Percentiles rank a stretch among this genome's conserved stretches.
These are phyloP conservation scores for Druceiella hillmani DNA, from an alignment of 2,888 invertebrate genomes.

Conservation along the genomic window DNA sequence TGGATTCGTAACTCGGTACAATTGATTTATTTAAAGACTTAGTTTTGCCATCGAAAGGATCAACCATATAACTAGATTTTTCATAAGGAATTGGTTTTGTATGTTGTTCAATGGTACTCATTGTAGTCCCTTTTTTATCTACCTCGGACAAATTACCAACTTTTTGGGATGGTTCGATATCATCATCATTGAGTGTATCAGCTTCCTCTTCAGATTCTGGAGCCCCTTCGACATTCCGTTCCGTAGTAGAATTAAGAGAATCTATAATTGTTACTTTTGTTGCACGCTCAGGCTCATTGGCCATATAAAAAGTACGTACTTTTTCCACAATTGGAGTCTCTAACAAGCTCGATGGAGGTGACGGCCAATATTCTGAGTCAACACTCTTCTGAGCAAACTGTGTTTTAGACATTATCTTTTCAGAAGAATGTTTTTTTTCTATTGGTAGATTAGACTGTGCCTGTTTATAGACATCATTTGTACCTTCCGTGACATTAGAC, in stretches of 20 bases:
- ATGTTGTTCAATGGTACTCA: slow-evolving; percentile 36
- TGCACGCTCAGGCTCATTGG: slow-evolving; percentile 70
- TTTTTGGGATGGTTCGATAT: no score
- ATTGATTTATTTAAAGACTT: slow-evolving; percentile 39
- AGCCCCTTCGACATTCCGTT: slow-evolving; percentile 51
- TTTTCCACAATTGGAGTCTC: slow-evolving; percentile 70
- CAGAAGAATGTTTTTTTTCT: no score
- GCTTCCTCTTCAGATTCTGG: slow-evolving; percentile 65
- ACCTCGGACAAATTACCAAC: no score
- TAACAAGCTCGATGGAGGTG: slow-evolving; percentile 67
- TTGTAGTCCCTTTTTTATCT: slow-evolving; percentile 46
- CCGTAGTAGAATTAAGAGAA: slow-evolving; percentile 54
- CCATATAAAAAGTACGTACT: slow-evolving; percentile 75
- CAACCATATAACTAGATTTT: slow-evolving; percentile 48
- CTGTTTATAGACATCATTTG: no score
- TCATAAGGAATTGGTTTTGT: slow-evolving; percentile 44
- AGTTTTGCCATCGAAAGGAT: slow-evolving; percentile 42
- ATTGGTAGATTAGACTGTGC: no score
- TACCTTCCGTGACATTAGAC: no score
- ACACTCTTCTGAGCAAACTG: slow-evolving; percentile 49
- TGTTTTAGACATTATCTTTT: slow-evolving; percentile 19
- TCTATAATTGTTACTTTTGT: slow-evolving; percentile 70
- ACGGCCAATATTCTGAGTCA: slow-evolving; percentile 77
- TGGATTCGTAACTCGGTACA: slow-evolving; percentile 44
- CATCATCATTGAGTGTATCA: slow-evolving; percentile 61